phyloP scores from a whole-genome alignment of 2,113 vertebrate genomes.

The Pluvianellus socialis region DNA sequence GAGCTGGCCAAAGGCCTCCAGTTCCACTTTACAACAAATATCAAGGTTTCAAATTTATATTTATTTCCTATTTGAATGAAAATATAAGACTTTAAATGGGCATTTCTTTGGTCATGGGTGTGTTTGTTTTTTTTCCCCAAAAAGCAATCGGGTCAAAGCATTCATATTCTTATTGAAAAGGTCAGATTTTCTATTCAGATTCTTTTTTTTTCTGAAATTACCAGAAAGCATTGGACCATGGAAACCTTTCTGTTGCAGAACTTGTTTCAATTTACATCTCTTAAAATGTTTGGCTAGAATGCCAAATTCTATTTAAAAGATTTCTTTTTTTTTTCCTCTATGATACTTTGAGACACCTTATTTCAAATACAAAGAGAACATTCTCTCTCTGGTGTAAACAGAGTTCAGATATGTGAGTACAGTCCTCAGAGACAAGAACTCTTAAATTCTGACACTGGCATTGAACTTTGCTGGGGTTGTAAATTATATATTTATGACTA shows the following conservation, averaged over 20 bases:
- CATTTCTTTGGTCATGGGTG: accelerated
- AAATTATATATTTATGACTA: background rate
- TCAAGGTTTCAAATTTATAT: background rate
- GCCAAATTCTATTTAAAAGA: background rate
- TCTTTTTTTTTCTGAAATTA: background rate
- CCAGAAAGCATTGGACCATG: background rate
- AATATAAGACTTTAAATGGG: background rate
- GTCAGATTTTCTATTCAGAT: background rate
- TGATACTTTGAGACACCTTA: background rate
- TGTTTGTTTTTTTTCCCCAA: accelerated
- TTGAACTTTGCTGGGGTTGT: background rate
- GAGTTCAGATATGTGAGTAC: background rate
- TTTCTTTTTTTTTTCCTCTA: background rate
- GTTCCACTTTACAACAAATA: background rate
- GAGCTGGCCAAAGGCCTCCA: background rate
- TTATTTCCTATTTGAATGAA: background rate
- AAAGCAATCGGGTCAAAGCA: background rate
- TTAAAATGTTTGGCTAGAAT: background rate
- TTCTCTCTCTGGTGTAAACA: background rate
- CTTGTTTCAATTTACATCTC: background rate
- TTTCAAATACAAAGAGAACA: background rate
- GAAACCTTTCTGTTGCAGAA: background rate
- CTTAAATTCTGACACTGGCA: background rate
- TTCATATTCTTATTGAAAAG: background rate
- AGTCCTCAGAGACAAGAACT: background rate